phyloP scores from a whole-genome alignment of 64 coral and sea anemone species.

The Cladopsammia gracilis region DNA sequence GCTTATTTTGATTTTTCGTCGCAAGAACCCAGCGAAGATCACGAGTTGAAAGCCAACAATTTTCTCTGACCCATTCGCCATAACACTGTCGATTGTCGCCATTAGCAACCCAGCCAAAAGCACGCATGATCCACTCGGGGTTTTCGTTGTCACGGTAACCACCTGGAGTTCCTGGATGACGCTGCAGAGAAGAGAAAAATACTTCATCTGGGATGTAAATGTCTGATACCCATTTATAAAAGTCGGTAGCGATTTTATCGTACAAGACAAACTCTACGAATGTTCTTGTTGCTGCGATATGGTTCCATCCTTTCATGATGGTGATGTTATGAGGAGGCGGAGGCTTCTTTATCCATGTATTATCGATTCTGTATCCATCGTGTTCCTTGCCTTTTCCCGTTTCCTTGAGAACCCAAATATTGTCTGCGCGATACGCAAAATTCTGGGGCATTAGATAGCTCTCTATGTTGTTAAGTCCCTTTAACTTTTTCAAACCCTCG shows the following conservation, averaged over 20 bases:
- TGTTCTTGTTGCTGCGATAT: slow-evolving; percentile 25
- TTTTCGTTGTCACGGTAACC: slow-evolving; percentile 8
- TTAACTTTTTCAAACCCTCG: slow-evolving; percentile 3
- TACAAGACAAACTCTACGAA: slow-evolving; percentile 47
- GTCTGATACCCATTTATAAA: slow-evolving; percentile 29
- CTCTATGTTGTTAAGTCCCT: slow-evolving; percentile 42
- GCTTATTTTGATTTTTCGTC: neutral
- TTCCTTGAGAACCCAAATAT: neutral
- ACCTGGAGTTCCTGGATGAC: slow-evolving; percentile 34
- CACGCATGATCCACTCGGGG: slow-evolving; percentile 6
- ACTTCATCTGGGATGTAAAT: slow-evolving; percentile 40
- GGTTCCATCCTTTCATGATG: slow-evolving; percentile 34
- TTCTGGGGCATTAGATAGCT: neutral
- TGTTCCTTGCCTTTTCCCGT: neutral
- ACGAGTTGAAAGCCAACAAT: slow-evolving; percentile 36
- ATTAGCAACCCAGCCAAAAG: slow-evolving; percentile 5
- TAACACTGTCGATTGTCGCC: neutral
- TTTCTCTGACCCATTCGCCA: neutral
- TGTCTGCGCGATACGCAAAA: neutral
- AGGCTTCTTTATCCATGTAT: neutral
- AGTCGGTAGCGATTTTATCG: slow-evolving; percentile 20
- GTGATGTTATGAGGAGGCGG: slow-evolving; percentile 39
- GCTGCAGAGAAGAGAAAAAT: slow-evolving; percentile 54
- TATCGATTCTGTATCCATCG: neutral
- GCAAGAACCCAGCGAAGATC: slow-evolving; percentile 42